phyloP scores from a whole-genome alignment of 2,888 invertebrate species.

The Rhimphoctona megacephalus region DNA sequence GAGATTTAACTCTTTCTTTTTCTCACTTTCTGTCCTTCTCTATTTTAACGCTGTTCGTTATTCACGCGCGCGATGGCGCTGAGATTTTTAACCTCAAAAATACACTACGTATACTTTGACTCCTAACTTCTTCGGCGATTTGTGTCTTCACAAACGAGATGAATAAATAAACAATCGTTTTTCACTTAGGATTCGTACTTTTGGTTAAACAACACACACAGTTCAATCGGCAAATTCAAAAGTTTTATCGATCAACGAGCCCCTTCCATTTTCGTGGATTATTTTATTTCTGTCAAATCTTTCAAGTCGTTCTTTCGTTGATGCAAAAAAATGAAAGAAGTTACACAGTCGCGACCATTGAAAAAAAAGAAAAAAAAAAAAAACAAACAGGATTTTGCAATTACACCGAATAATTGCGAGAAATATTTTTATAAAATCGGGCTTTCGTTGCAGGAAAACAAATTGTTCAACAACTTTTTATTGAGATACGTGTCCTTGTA shows the following conservation, averaged over 20 bases:
- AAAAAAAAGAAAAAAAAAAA: neutral
- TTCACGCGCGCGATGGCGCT: conserved; percentile 55
- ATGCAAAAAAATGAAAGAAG: neutral
- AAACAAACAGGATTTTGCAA: neutral
- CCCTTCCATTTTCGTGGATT: neutral
- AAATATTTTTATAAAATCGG: neutral
- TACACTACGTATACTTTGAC: neutral
- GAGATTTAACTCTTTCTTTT: neutral
- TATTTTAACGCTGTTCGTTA: conserved; percentile 38
- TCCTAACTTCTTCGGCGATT: no score
- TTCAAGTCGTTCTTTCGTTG: neutral
- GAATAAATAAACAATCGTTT: neutral
- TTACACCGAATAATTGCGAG: neutral
- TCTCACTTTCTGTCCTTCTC: neutral
- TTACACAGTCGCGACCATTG: neutral
- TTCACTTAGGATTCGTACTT: no score
- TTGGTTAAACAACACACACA: neutral
- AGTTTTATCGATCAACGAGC: neutral
- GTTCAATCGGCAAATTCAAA: neutral
- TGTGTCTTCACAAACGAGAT: neutral
- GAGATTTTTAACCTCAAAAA: conserved; percentile 58
- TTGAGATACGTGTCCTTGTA: neutral
- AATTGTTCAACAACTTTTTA: neutral
- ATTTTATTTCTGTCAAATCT: neutral
- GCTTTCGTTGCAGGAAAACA: neutral